A percentile compares a stretch with the other conserved stretches of the same genome.
Evolutionary conservation across 2,797 vertebrate genomes (phyloP).

Genomic region (Chaenodraco wilsoni): DNA sequence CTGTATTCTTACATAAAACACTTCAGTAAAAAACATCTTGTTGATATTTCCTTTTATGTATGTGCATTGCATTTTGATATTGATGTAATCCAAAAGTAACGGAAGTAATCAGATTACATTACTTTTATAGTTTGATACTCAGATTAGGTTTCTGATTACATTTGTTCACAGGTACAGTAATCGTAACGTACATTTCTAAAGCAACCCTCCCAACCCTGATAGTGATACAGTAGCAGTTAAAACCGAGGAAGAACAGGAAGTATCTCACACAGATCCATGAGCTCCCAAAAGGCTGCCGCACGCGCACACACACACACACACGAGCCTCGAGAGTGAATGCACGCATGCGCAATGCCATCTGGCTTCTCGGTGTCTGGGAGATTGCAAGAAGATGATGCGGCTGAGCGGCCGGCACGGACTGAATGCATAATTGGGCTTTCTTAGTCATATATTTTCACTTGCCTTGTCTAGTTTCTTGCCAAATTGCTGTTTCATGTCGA

Average conservation of each 20-base stretch:
- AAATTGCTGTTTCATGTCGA: constrained; percentile 73
- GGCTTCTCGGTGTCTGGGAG: constrained; percentile 61
- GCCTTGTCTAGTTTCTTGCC: constrained; percentile 77
- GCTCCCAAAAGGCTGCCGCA: background rate
- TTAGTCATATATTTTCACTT: constrained; percentile 61
- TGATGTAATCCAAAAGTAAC: too few species aligned
- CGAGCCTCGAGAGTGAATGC: background rate
- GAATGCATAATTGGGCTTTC: constrained; percentile 64
- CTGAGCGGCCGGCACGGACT: constrained; percentile 66
- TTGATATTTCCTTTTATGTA: too few species aligned
- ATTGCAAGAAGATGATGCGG: constrained; percentile 70
- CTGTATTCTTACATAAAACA: too few species aligned
- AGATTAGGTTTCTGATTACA: too few species aligned
- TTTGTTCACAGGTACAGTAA: too few species aligned
- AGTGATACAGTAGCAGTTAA: background rate
- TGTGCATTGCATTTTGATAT: too few species aligned
- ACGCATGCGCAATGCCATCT: constrained; percentile 75
- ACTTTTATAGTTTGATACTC: too few species aligned
- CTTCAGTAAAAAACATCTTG: too few species aligned
- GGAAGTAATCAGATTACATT: too few species aligned
- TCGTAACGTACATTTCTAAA: too few species aligned
- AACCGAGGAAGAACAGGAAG: background rate
- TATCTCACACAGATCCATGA: background rate
- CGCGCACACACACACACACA: constrained; percentile 9
- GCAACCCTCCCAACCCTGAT: too few species aligned